Conservation (phyloP, 2,888 invertebrate species). For the Orgyia antiqua region DNA sequence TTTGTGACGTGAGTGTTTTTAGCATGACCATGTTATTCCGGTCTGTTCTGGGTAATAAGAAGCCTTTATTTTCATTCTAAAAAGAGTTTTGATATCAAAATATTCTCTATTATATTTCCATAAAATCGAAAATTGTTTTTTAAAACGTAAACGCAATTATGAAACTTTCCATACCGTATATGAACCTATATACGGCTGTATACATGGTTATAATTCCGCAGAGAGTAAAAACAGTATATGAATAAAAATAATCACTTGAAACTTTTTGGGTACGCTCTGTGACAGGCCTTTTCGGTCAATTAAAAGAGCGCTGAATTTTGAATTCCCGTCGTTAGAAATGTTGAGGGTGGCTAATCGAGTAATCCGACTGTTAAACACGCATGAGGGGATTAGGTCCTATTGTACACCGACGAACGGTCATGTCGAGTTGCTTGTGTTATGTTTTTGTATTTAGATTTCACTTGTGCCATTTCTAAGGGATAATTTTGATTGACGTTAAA, state of each 20-base stretch:
- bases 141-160: too few relatives aligned
- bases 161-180: too few relatives aligned
- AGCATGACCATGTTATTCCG: too few relatives aligned
- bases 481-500: constrained; percentile 1
- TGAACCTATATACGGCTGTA: too few relatives aligned
- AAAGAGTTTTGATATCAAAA: too few relatives aligned
- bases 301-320: constrained; percentile 41
- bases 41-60: too few relatives aligned
- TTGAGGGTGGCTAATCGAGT: constrained; percentile 44
- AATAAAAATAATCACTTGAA: constrained; percentile 30
- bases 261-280: constrained; percentile 30
- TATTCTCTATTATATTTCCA: too few relatives aligned
- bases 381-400: constrained; percentile 49
- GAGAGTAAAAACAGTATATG: constrained; percentile 21
- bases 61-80: too few relatives aligned
- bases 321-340: constrained; percentile 34
- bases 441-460: constrained; percentile 10
- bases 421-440: constrained; percentile 14
- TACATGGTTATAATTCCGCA: too few relatives aligned
- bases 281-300: constrained; percentile 41
- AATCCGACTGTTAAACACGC: constrained; percentile 54
- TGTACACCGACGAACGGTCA: constrained; percentile 35
- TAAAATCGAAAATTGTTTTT: too few relatives aligned
- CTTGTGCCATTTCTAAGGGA: neutral
- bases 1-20: too few relatives aligned